Percentiles rank a stretch among this genome's conserved stretches.
phyloP scores from a whole-genome alignment of 2,113 vertebrate species.

The Salvelinus fontinalis region DNA sequence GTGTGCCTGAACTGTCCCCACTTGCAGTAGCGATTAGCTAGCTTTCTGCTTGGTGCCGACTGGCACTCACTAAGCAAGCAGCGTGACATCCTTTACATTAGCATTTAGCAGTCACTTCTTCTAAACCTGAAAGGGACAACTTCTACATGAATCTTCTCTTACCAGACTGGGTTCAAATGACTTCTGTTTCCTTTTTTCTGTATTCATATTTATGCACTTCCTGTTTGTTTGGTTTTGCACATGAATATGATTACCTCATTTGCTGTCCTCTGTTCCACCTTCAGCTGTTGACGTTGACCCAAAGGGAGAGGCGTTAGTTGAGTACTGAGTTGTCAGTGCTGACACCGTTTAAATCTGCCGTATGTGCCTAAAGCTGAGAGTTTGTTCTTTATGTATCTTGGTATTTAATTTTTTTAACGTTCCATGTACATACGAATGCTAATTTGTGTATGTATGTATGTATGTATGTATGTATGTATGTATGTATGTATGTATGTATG shows the following conservation, averaged over 20 bases:
- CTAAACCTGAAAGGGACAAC: too few species aligned
- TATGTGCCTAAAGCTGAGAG: conserved; percentile 67
- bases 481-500: too few species aligned
- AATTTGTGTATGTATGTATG: background rate
- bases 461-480: too few species aligned
- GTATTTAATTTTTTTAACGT: conserved; percentile 11
- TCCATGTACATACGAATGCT: conserved; percentile 13
- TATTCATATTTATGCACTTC: conserved; percentile 28
- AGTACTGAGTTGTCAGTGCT: conserved; percentile 35
- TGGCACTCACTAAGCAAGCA: too few species aligned
- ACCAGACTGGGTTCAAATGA: too few species aligned
- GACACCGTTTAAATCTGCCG: conserved; percentile 68
- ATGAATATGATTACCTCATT: conserved; percentile 28
- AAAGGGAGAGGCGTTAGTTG: conserved; percentile 34
- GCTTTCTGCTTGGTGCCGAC: too few species aligned
- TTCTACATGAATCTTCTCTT: too few species aligned
- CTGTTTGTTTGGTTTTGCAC: conserved; percentile 51
- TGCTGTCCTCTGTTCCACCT: conserved; percentile 7
- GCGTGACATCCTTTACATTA: too few species aligned
- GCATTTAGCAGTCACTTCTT: too few species aligned
- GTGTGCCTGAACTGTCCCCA: too few species aligned
- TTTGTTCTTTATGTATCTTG: conserved; percentile 12
- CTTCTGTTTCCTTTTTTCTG: too few species aligned
- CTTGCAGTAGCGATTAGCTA: too few species aligned
- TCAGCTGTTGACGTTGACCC: conserved; percentile 33